Percentiles rank a stretch among this genome's conserved stretches.
Conservation (phyloP, 1,140 invertebrate species). For the Diuraphis noxia region DNA sequence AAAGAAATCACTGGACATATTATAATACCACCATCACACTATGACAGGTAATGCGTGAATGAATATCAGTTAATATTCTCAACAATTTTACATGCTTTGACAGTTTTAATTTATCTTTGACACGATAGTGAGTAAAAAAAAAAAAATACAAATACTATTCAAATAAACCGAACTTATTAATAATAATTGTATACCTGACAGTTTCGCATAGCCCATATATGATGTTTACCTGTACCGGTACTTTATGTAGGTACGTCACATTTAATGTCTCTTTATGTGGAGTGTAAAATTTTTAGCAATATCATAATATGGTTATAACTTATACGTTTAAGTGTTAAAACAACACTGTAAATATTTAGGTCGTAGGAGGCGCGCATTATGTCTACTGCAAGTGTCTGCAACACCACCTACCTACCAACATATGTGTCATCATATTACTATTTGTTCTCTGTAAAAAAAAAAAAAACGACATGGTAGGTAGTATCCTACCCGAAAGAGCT, state of each 20-base stretch:
- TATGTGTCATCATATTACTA: neutral
- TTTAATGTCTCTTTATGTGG: neutral
- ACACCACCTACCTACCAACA: no score
- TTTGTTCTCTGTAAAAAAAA: neutral
- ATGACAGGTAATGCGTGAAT: neutral
- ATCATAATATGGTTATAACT: neutral
- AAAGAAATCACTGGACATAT: constrained; percentile 2
- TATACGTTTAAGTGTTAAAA: neutral
- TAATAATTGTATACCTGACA: constrained; percentile 2
- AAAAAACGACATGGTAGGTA: neutral
- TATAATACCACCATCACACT: neutral
- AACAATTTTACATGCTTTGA: constrained; percentile 5
- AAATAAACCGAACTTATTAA: neutral
- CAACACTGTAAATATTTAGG: neutral
- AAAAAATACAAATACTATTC: neutral
- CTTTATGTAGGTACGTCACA: neutral
- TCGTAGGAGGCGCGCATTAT: neutral
- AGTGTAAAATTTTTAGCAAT: neutral
- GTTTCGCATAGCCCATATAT: neutral
- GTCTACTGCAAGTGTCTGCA: no score
- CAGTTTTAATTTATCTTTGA: constrained; percentile 19
- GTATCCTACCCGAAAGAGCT: neutral
- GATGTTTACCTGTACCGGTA: neutral
- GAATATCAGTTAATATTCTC: neutral
- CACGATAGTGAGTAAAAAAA: neutral